These are phyloP conservation scores for Gerris buenoi DNA, from an alignment of 1,140 invertebrate genomes.

Conservation along the genomic window DNA sequence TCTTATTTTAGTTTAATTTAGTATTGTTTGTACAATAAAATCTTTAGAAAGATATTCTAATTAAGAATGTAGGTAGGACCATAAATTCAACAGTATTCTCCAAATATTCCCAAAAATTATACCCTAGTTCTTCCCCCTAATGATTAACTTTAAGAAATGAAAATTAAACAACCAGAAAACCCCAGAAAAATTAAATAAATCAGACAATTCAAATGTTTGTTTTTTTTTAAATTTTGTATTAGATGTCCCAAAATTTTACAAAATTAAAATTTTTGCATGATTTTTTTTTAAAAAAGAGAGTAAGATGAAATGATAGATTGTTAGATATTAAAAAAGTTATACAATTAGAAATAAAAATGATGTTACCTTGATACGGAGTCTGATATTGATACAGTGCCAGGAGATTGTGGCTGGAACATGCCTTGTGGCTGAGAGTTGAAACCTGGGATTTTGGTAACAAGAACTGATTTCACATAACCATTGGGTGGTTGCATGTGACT, in stretches of 20 bases:
- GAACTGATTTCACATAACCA: constrained; percentile 72
- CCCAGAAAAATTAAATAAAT: too few species aligned
- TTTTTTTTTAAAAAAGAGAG: not conserved
- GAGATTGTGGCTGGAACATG: constrained; percentile 36
- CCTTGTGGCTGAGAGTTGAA: constrained; percentile 36
- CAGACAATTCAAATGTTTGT: too few species aligned
- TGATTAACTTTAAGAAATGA: too few species aligned
- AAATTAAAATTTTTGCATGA: not conserved
- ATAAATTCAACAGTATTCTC: too few species aligned
- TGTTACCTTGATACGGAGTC: constrained; percentile 25
- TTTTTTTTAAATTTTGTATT: too few species aligned
- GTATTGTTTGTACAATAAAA: too few species aligned
- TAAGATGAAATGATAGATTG: not conserved
- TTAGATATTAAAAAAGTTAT: not conserved
- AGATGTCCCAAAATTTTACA: not conserved
- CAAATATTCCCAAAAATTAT: too few species aligned
- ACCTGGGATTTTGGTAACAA: constrained; percentile 69
- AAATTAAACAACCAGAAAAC: too few species aligned
- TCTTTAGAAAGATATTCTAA: too few species aligned
- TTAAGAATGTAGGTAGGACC: too few species aligned
- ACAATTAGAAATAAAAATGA: not conserved
- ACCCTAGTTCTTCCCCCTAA: too few species aligned
- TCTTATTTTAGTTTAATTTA: too few species aligned
- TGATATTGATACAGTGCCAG: constrained; percentile 23
- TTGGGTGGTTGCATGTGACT: constrained; percentile 52